A percentile compares a stretch with the other conserved stretches of the same genome.
Conservation (phyloP, 2,888 invertebrate species). For the Polyploca ridens region DNA sequence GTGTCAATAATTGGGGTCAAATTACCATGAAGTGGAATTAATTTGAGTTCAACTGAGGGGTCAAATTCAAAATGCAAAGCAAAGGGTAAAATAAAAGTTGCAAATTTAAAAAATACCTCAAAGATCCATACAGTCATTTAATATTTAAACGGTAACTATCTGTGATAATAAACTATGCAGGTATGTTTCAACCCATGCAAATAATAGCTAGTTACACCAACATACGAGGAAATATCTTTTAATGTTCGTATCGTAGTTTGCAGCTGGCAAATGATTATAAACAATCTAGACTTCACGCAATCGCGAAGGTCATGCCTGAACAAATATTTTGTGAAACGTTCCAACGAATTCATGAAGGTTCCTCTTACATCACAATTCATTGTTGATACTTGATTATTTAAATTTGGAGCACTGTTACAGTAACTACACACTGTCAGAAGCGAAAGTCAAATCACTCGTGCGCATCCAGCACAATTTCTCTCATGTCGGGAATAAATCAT, state of each 20-base stretch:
- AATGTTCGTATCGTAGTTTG: conserved; percentile 14
- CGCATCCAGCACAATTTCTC: conserved; percentile 65
- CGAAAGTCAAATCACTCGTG: conserved; percentile 75
- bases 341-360: conserved; percentile 10
- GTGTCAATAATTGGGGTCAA: background rate
- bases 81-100: background rate
- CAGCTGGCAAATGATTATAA: conserved; percentile 46
- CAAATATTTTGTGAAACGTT: conserved; percentile 32
- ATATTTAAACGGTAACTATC: background rate
- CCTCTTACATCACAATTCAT: conserved; percentile 21
- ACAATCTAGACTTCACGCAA: conserved; percentile 38
- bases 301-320: conserved; percentile 46
- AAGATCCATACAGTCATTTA: no score
- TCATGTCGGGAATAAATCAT: conserved; percentile 30
- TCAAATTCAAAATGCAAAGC: background rate
- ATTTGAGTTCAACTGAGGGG: background rate
- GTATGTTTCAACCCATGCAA: background rate
- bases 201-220: background rate
- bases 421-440: conserved; percentile 46
- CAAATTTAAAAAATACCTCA: background rate
- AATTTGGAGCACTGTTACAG: conserved; percentile 40
- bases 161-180: background rate
- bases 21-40: background rate
- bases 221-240: background rate
- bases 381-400: conserved; percentile 17